Evolutionary conservation across 1,140 invertebrate species (phyloP), one percentile per base, ranked within the genome.

Genomic region (Semibalanus balanoides): DNA sequence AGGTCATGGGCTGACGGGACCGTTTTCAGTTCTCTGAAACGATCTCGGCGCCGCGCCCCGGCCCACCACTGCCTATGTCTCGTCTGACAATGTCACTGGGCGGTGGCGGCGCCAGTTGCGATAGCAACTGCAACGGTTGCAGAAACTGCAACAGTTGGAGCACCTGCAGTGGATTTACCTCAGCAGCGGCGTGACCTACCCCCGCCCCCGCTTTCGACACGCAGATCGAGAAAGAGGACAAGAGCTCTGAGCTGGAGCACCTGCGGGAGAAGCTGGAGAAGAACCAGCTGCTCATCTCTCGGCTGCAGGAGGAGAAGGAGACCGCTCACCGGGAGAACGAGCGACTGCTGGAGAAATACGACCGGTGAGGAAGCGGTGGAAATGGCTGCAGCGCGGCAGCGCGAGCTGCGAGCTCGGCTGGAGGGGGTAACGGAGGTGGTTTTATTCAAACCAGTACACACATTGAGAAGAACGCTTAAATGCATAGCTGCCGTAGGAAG

Each of bases 221-320:
- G 75, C 85, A 94, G 90, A 88, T 94, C 85, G 93, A 95, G 84
- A 87, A 91, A 79, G 93, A 95, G 80, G 91, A 94, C 82, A 89
- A 92, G 29, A 81, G 92, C 28, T 91, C 91, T 28, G 94, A 96
- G 85, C 87, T 93, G 35, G 91, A 94, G 81, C 90, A 94, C 77
- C 83, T 95, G 29, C 94, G 93, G 83, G 94, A 96, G 71, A 95
- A 95, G 85, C 83, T 94, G 35, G 94, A 96, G 74, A 96, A 96
- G 83, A 87, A 91, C 40, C 88, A 94, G 69, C 89, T 91, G 78
- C 87, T 90, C 30, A 86, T 90, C 74, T 89, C 90, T 81, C 94
- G 94, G 84, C 88, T 90, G 0, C 87, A 93, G 76, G 93, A 96
- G 80, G 94, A 96, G 80, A 92, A 93, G 80, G 94, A 96, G 81